These are phyloP conservation scores for Antechinus stuartii DNA, from an alignment of 2,113 vertebrate genomes.

Conservation along the genomic window DNA sequence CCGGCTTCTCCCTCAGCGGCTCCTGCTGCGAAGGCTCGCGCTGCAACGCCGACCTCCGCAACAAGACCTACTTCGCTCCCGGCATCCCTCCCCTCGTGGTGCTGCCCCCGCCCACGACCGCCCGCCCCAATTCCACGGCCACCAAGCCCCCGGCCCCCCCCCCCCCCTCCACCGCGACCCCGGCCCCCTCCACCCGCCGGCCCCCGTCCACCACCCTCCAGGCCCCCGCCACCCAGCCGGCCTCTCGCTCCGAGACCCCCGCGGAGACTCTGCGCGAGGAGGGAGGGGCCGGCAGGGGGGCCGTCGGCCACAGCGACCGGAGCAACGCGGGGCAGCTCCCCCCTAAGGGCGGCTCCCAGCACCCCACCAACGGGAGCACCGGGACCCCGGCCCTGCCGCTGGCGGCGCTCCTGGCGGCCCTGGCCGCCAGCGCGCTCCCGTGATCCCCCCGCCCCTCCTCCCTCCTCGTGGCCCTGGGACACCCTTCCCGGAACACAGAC, in stretches of 20 bases:
- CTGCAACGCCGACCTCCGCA: slow-evolving; percentile 78
- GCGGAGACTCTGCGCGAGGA: neutral
- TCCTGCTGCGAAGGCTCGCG: slow-evolving; percentile 78
- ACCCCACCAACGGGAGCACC: neutral
- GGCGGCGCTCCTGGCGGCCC: slow-evolving; percentile 34
- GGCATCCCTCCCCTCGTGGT: slow-evolving; percentile 69
- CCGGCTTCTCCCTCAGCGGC: slow-evolving; percentile 68
- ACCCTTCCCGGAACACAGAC: neutral
- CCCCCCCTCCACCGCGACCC: neutral
- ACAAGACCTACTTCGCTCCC: slow-evolving; percentile 77
- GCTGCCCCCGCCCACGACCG: slow-evolving; percentile 39
- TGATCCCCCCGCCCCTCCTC: slow-evolving; percentile 45
- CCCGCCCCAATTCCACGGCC: neutral
- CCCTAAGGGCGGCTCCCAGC: neutral
- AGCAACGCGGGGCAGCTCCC: slow-evolving; percentile 54
- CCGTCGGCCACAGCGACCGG: slow-evolving; percentile 68
- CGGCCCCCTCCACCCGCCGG: neutral
- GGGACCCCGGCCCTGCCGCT: neutral
- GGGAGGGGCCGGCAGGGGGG: neutral
- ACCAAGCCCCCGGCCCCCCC: neutral
- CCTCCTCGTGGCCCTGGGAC: slow-evolving; percentile 13
- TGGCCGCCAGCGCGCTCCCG: neutral
- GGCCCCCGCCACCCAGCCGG: slow-evolving; percentile 3
- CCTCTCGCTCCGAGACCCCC: neutral
- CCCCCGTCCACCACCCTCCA: neutral